Evolutionary conservation across 1,140 invertebrate species (phyloP).

Genomic region (Adoxophyes honmai): DNA sequence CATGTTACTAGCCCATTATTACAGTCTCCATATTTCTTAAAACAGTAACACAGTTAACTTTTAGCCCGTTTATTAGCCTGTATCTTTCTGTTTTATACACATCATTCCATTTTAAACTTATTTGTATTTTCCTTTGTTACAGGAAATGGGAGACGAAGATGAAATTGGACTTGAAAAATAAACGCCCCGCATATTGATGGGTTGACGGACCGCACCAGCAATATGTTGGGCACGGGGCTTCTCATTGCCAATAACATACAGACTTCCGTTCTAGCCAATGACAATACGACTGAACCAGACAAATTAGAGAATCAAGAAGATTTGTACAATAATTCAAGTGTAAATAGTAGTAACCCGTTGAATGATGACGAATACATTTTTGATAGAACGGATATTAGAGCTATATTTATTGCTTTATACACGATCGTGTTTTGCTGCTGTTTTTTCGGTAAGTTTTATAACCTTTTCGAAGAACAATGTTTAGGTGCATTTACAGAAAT

Average conservation of each 20-base stretch:
- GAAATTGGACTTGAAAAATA: neutral
- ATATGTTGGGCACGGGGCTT: neutral
- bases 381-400: constrained; percentile 80
- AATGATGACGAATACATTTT: constrained; percentile 80
- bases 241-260: neutral
- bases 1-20: too few species aligned
- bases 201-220: neutral
- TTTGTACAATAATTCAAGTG: constrained; percentile 35
- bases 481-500: too few species aligned
- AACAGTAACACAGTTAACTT: too few species aligned
- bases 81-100: too few species aligned
- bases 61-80: too few species aligned
- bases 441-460: constrained; percentile 80
- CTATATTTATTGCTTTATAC: constrained; percentile 82
- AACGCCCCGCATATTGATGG: neutral
- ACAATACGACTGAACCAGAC: constrained; percentile 35
- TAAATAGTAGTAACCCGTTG: constrained; percentile 39
- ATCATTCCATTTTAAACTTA: too few species aligned
- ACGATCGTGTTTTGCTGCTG: constrained; percentile 83
- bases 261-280: constrained; percentile 21
- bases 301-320: constrained; percentile 19
- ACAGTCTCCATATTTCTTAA: too few species aligned
- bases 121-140: neutral
- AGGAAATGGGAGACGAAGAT: neutral
- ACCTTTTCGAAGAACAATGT: neutral